These are phyloP conservation scores for Watsonalla binaria DNA, from an alignment of 2,888 invertebrate genomes.

Conservation along the genomic window DNA sequence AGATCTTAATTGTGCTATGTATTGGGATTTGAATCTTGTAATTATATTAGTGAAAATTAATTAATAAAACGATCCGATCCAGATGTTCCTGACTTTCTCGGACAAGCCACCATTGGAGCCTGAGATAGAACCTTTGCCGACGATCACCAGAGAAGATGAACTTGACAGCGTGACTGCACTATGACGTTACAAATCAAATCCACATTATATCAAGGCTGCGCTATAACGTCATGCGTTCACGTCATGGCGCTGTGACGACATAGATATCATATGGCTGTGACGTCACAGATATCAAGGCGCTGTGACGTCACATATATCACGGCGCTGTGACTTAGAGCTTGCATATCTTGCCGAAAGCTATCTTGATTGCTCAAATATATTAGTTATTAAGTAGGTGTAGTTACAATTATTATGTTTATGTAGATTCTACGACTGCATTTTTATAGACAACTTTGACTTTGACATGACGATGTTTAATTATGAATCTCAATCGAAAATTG, in stretches of 20 bases:
- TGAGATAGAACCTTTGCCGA: constrained; percentile 27
- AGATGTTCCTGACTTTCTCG: constrained; percentile 68
- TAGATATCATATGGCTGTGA: neutral
- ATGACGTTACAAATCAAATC: constrained; percentile 12
- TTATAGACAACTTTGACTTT: too few species aligned
- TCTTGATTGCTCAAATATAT: neutral
- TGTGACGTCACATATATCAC: neutral
- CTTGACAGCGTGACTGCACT: constrained; percentile 48
- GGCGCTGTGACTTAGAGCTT: neutral
- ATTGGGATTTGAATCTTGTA: too few species aligned
- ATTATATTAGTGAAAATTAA: too few species aligned
- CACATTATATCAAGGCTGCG: too few species aligned
- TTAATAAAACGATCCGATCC: constrained; percentile 4
- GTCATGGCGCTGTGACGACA: neutral
- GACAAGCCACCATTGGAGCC: constrained; percentile 27
- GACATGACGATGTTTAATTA: too few species aligned
- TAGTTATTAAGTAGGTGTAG: neutral
- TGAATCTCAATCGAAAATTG: too few species aligned
- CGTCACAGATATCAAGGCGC: too few species aligned
- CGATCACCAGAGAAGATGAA: constrained; percentile 23
- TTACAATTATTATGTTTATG: neutral
- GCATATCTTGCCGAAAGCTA: neutral
- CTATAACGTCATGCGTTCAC: too few species aligned
- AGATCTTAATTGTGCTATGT: too few species aligned
- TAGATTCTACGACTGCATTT: neutral